Evolutionary conservation across 2,888 invertebrate species (phyloP).

Genomic region (Trachelus iudaicus): DNA sequence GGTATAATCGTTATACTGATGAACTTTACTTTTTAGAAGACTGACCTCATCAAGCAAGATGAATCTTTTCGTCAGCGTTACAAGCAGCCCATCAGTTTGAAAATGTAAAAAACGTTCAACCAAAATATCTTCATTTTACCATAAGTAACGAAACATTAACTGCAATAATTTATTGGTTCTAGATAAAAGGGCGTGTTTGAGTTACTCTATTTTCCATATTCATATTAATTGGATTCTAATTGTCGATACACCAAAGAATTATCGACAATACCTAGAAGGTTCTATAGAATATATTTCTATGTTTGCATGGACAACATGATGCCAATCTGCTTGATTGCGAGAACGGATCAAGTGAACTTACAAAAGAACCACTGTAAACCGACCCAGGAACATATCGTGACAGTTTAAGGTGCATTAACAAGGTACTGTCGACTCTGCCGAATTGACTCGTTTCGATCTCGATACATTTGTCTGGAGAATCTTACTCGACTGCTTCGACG

Average conservation of each 20-base stretch:
- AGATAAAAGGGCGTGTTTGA: not conserved
- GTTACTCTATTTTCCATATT: not conserved
- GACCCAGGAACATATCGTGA: not conserved
- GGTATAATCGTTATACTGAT: not conserved
- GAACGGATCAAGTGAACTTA: not conserved
- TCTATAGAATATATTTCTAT: not conserved
- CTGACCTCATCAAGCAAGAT: not conserved
- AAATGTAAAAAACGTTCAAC: not conserved
- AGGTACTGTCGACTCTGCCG: slow-evolving; percentile 15
- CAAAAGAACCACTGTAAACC: not conserved
- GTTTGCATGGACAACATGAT: not conserved
- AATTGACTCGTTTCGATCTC: slow-evolving; percentile 18
- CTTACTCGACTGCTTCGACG: not conserved
- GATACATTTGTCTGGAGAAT: not conserved
- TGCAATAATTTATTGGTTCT: not conserved
- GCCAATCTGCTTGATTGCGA: not conserved
- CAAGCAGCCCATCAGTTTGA: not conserved
- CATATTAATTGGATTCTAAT: not conserved
- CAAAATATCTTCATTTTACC: too few species aligned
- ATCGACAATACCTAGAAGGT: not conserved
- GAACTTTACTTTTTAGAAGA: not conserved
- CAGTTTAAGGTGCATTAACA: slow-evolving; percentile 11
- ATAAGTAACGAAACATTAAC: too few species aligned
- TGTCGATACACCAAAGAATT: not conserved
- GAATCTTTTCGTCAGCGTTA: not conserved